Evolutionary conservation across 2,113 vertebrate genomes (phyloP), one percentile per base, ranked within the genome.

Genomic region (Sinocyclocheilus grahami): DNA sequence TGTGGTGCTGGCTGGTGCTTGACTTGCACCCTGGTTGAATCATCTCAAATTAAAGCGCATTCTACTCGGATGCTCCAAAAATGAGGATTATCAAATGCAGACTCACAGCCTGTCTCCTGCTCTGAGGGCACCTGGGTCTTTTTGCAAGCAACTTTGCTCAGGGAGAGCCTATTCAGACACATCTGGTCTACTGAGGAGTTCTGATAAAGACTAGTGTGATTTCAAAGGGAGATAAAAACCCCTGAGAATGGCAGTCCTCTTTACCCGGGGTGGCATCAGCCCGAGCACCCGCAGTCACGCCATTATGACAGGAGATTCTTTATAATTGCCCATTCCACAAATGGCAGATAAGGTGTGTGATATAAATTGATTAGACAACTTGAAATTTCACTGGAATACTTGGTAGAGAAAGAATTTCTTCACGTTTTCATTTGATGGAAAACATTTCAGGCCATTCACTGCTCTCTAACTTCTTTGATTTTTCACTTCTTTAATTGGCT

Each of bases 151-250:
- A 65, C 75, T 77, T 78, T 51, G 27, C n/a, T 74, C 22, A 51
- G 77, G 78, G 30, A 81, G 51, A 71, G 78, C 51, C 78, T 81
- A 75, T 79, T 86, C 65, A 81, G 85, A 33, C 51, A 86, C 78
- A 86, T 86, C 53, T 86, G 85, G 78, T 46, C 22, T 10, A 65
- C 78, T 10, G 76, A 79, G 76, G 12, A 60, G 37, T 30, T 58
- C 53, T 33, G 65, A 82, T 82, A 75, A 82, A 78, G 37, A 81
- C 27, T 9, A 22, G 63, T 8, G n/a, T 74, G 85, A 86, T 86
- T 48, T 81, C 85, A 86, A 80, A 75, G 39, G 5, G 67, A 74
- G 85, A 86, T 82, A 86, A 86, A 80, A 80, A 48, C 30, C 85
- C 60, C 6, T 16, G 85, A 58, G 48, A 67, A 71, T 82, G 20